Evolutionary conservation across 2,888 invertebrate species (phyloP), one percentile per base, ranked within the genome.

Genomic region (Vannuccia rotundouncinata): DNA sequence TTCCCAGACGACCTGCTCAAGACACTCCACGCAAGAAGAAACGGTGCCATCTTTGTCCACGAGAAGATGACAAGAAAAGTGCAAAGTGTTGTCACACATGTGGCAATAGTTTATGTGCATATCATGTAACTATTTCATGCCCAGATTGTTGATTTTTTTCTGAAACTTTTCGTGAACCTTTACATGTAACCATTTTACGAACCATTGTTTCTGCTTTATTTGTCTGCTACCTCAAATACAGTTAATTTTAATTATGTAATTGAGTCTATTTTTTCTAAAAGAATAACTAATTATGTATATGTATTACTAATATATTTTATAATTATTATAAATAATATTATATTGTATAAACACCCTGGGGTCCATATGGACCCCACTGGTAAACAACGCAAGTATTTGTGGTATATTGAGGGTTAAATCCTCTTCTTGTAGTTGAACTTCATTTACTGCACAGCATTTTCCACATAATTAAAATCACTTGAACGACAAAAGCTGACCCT

Each of bases 1-100:
- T 27, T 66, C 45, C 45, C 45, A 45, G 45, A 45, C 45, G 17
- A 45, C 45, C 45, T 45, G 45, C 45, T 45, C 66, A n/a, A 66
- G 66, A 66, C 66, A 66, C 66, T 66, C 66, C 66, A 66, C 66
- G 66, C 66, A 66, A 66, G 66, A 66, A 66, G 66, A 66, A 66
- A 66, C 66, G 66, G 66, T 5, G 66, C 66, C 66, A 66, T 66
- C 66, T 66, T 5, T 66, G 66, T 66, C 66, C 66, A 5, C 66
- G 66, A 66, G 66, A 66, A 66, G 66, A 66, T 17, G 66, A 66
- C 66, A 66, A 66, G 66, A 66, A 66, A 66, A 66, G 66, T 66
- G 66, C 66, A 66, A 66, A 66, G 66, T 66, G 10, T 66, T 66
- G 22, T 66, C 66, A 27, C 13, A 22, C 66, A 66, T 66, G 66